Evolutionary conservation across 35 echinoderm and acorn worm species (phyloP), one percentile per base, ranked within the genome.

Genomic region (Holothuria glaberrima): DNA sequence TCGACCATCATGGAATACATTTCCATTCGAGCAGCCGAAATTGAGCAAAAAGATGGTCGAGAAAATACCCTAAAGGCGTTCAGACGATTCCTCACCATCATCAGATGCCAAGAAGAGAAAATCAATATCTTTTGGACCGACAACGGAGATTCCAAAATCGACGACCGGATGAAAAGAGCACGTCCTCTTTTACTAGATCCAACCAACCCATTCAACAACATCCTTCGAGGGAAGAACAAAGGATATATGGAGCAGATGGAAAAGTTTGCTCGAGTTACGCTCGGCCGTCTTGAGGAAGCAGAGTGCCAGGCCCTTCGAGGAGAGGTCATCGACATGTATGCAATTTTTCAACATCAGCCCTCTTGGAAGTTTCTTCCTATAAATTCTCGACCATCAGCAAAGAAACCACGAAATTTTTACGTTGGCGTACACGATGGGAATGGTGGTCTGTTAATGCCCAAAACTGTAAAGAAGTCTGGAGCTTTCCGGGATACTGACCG

Each of bases 161-260:
- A 67, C 2, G 32, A 33, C 19, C 14, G 1, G 35, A 87, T 87
- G 4, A 87, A 33, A 18, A 44, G 22, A 0, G 21, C 52, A 63
- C 85, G 85, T 6, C 85, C 85, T 20, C 46, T 87, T 30, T 65
- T 87, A 4, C 35, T 87, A 32, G 85, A 87, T 54, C 85, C 85
- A 1, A 87, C 85, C n/a, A 87, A 87, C 30, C 85, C 85, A 9
- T 87, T 70, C 85, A 87, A 87, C 44, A 87, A 87, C 85, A 38
- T 87, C 13, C 62, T 87, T 19, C 32, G 34, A 6, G 35, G 60
- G 13, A 44, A 36, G 12, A 86, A 86, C 34, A 30, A 48, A 16
- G 0, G 22, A 3, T 71, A n/a, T 38, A 87, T 87, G 61, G 16
- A 4, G 26, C 59, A 87, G 21, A 44, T 70, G 83, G 41, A 32